Conservation (phyloP, 53 echinoderm and acorn worm genomes). For the Arbacia lixula region DNA sequence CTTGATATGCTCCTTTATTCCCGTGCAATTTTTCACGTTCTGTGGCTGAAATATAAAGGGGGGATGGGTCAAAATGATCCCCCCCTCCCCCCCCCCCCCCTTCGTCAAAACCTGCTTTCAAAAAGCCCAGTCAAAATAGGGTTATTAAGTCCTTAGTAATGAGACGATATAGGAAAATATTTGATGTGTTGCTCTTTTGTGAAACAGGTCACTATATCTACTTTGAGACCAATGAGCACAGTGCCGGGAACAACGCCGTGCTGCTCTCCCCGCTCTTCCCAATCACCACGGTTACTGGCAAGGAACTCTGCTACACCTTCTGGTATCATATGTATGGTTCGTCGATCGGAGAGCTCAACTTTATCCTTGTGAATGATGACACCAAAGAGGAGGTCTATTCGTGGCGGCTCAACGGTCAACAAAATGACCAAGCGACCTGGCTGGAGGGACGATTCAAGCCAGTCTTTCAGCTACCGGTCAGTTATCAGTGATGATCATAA, state of each 20-base stretch:
- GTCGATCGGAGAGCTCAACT: constrained; percentile 66
- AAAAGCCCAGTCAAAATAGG: too few relatives aligned
- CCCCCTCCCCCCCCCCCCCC: not conserved
- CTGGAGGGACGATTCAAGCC: too few relatives aligned
- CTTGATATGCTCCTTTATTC: too few relatives aligned
- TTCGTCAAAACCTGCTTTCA: too few relatives aligned
- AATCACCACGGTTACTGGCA: not conserved
- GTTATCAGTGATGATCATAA: too few relatives aligned
- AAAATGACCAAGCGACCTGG: constrained; percentile 3
- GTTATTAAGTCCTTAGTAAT: too few relatives aligned
- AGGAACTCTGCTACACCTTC: constrained; percentile 61
- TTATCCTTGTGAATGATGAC: constrained; percentile 17
- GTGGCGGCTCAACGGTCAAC: constrained; percentile 31
- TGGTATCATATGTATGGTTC: constrained; percentile 91
- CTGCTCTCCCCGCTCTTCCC: not conserved
- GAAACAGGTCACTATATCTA: constrained; percentile 47
- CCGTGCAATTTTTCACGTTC: too few relatives aligned
- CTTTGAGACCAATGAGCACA: constrained; percentile 25
- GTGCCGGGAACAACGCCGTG: not conserved
- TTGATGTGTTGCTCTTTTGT: not conserved
- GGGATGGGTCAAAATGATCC: too few relatives aligned
- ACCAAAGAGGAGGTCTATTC: not conserved
- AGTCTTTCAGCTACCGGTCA: too few relatives aligned
- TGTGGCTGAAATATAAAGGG: too few relatives aligned
- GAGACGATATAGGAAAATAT: too few relatives aligned